A percentile compares a stretch with the other conserved stretches of the same genome.
phyloP scores from a whole-genome alignment of 2,797 vertebrate species.

The Cuculus canorus region DNA sequence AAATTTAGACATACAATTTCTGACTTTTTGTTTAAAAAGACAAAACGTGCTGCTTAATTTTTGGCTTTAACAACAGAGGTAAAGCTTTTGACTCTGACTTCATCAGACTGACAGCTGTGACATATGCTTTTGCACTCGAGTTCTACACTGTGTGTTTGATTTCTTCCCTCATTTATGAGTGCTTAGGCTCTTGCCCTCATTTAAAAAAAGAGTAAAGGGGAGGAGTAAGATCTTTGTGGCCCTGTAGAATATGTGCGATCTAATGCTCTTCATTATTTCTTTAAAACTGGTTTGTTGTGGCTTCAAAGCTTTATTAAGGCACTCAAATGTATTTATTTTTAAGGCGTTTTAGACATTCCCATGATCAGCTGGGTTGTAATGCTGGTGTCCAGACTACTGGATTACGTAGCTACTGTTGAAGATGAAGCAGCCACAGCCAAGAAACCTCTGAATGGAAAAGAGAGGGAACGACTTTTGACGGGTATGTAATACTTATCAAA shows the following conservation, averaged over 20 bases:
- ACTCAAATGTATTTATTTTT: constrained; percentile 36
- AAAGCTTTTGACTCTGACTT: neutral
- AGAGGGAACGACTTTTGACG: constrained; percentile 89
- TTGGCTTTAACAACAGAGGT: neutral
- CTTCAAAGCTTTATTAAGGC: constrained; percentile 12
- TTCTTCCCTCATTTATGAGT: neutral
- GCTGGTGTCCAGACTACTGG: constrained; percentile 94
- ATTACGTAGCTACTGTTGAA: constrained; percentile 96
- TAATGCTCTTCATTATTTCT: neutral
- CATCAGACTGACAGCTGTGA: neutral
- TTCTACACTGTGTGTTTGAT: neutral
- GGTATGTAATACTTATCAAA: constrained; percentile 75
- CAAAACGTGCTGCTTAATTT: neutral
- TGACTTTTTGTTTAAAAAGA: no score
- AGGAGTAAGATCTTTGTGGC: neutral
- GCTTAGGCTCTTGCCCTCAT: neutral
- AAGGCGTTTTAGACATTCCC: constrained; percentile 96
- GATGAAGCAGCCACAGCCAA: constrained; percentile 93
- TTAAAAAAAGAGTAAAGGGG: neutral
- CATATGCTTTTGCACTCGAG: neutral
- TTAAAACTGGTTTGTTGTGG: neutral
- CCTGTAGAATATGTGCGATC: neutral
- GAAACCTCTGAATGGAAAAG: constrained; percentile 94
- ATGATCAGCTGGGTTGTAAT: constrained; percentile 99
- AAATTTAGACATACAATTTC: neutral